Conservation (phyloP, 2,113 vertebrate genomes). For the Piliocolobus tephrosceles region DNA sequence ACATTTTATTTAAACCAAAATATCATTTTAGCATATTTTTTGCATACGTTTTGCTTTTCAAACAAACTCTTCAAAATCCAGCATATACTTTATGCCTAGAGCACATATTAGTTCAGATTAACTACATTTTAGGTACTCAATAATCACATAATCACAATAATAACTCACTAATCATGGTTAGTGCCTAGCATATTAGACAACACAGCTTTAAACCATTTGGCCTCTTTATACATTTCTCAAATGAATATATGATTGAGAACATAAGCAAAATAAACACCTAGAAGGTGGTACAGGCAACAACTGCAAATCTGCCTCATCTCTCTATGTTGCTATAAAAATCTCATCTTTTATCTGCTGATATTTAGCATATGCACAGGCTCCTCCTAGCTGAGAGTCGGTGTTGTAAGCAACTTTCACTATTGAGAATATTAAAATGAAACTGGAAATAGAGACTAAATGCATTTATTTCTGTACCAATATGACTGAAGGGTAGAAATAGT, state of each 20-base stretch:
- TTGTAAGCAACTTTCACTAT: background rate
- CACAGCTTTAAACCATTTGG: background rate
- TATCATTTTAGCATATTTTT: background rate
- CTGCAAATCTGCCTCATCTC: background rate
- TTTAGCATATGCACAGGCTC: background rate
- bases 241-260: background rate
- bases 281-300: background rate
- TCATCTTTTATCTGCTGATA: background rate
- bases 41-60: background rate
- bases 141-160: too few relatives aligned
- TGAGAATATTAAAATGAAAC: background rate
- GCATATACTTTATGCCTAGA: background rate
- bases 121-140: background rate
- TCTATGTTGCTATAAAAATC: background rate
- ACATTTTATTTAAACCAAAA: background rate
- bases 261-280: background rate
- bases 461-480: conserved; percentile 8
- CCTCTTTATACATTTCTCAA: background rate
- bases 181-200: background rate
- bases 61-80: background rate
- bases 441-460: background rate
- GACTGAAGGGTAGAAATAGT: background rate
- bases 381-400: background rate
- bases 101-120: background rate
- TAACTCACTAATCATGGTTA: background rate